Evolutionary conservation across 2,888 invertebrate species (phyloP), one percentile per base, ranked within the genome.

Genomic region (Platerodrilus igneus): DNA sequence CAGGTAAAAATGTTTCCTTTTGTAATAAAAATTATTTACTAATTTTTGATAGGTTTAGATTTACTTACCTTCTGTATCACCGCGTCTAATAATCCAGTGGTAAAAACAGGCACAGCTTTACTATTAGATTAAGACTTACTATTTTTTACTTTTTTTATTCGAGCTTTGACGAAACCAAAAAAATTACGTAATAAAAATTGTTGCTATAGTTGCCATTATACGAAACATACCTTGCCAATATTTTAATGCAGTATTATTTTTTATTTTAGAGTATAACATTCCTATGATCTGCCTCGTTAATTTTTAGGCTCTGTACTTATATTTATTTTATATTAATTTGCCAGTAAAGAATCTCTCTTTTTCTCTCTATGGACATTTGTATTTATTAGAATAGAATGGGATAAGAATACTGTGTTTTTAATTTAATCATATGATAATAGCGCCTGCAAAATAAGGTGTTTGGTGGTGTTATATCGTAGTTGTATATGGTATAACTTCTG

Each of bases 301-400:
- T 33, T 33, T 11, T 22, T 21, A 14, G 13, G 22, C 19, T 23
- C 17, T 37, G 6, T 37, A 14, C 15, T 13, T 16, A 20, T 4
- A 7, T 15, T 9, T 14, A 9, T 21, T n/a, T 4, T 18, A 17
- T 10, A 9, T 32, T 11, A 5, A 16, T 32, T 32, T 3, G n/a
- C n/a, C n/a, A n/a, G n/a, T 2, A 13, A 28, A 23, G 28, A 30
- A 37, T 31, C 35, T 33, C 37, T 33, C 37, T 42, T 33, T 35
- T 38, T 38, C 37, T n/a, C n/a, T 43, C 38, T 43, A 39, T 43
- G 43, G 30, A 43, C 42, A 42, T 42, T 42, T 43, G 43, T 43
- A 43, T 39, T 33, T n/a, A n/a, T n/a, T 43, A 43, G 43, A 43
- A 26, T 43, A 43, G 42, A 29, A 30, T 37, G 33, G 37, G 37